Percentiles rank a stretch among this genome's conserved stretches.
Conservation (phyloP, 53 echinoderm and acorn worm species). For the Holothuria scabra region DNA sequence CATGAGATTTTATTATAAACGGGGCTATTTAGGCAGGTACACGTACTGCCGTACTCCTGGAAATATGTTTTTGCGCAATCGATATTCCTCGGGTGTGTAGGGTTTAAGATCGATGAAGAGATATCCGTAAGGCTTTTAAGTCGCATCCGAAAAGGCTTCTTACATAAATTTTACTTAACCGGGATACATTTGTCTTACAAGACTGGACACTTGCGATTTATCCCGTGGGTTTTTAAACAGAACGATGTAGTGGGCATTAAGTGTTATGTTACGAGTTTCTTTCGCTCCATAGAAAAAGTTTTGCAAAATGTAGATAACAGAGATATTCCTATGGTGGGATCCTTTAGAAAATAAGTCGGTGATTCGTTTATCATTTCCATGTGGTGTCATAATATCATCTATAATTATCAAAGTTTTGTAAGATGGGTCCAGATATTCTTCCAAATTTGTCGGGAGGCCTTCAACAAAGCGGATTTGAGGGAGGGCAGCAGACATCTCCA, state of each 20-base stretch:
- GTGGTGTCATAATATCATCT: too few species aligned
- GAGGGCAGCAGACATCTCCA: too few species aligned
- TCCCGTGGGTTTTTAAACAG: slow-evolving; percentile 62
- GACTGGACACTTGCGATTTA: slow-evolving; percentile 7
- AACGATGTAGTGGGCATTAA: slow-evolving; percentile 61
- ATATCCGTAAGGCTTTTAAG: slow-evolving; percentile 28
- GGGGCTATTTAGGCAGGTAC: too few species aligned
- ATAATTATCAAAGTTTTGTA: too few species aligned
- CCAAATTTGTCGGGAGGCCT: slow-evolving; percentile 25
- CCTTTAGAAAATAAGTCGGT: too few species aligned
- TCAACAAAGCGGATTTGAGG: too few species aligned
- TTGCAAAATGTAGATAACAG: too few species aligned
- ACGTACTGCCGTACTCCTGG: background rate
- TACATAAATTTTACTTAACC: background rate
- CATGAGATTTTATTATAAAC: too few species aligned
- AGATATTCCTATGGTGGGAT: too few species aligned
- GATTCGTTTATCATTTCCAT: too few species aligned
- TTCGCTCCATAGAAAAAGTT: too few species aligned
- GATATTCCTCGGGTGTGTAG: slow-evolving; percentile 32
- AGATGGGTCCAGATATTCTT: background rate
- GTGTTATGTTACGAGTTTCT: slow-evolving; percentile 59
- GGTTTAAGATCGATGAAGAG: slow-evolving; percentile 34
- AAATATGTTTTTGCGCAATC: slow-evolving; percentile 39
- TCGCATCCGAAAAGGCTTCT: background rate
- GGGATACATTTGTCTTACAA: slow-evolving; percentile 9